Conservation (phyloP, 2,113 vertebrate species). For the Ochotona curzoniae region DNA sequence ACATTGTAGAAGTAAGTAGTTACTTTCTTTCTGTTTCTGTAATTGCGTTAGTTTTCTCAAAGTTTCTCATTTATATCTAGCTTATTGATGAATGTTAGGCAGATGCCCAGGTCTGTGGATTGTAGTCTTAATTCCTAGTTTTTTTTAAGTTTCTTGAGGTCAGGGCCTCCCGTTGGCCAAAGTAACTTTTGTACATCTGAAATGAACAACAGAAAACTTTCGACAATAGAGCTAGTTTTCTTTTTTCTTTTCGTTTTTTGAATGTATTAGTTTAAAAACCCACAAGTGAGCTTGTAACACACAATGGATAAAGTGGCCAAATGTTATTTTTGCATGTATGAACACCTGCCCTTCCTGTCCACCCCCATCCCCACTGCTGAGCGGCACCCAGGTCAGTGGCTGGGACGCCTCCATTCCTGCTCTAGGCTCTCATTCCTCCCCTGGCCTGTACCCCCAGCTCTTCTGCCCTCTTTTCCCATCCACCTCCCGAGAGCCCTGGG, state of each 20-base stretch:
- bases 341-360: neutral
- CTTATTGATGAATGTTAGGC: neutral
- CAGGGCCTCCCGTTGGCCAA: neutral
- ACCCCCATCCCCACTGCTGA: neutral
- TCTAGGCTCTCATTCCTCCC: fast-evolving
- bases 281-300: neutral
- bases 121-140: neutral
- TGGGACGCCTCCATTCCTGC: fast-evolving
- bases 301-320: neutral
- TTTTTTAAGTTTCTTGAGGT: neutral
- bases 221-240: neutral
- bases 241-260: neutral
- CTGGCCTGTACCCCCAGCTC: neutral
- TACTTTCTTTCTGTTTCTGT: neutral
- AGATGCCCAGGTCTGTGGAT: neutral
- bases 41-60: neutral
- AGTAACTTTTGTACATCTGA: neutral
- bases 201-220: neutral
- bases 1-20: conserved; percentile 91
- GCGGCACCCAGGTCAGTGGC: no score
- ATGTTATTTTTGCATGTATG: neutral
- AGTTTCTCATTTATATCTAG: neutral
- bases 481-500: neutral
- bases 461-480: neutral
- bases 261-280: neutral